Base-by-base conservation (phyloP, 2,888 invertebrate genomes). In the Tenodera sinensis region DNA sequence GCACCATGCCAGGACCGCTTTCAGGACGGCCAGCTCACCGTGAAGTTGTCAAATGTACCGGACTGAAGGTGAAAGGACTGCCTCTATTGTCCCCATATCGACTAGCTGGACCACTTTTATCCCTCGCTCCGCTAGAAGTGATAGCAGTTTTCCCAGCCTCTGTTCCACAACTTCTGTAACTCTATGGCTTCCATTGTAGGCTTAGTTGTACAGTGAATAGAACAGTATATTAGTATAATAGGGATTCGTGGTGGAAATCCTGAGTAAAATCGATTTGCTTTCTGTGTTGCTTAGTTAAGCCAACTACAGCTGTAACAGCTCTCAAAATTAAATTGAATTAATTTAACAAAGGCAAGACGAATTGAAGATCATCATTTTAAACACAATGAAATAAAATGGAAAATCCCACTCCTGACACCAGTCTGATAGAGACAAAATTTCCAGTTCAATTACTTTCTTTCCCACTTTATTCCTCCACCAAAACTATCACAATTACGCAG, bases 21-120 rank as follows among this genome's bases (percentile, higher is more conserved):
- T 86, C 86, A 86, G 86, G 28, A 9, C 30, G 30, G 81, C 86
- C 27, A 86, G 86, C 81, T 86, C 86, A 86, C 86, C 86, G 86
- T 86, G 71, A 86, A 81, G 86, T 28, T 71, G 86, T 71, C 54
- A 71, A 71, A 71, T 71, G 54, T 71, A 71, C 54, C 54, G 54
- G 54, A 71, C 20, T 15, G 54, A 71, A 71, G 54, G 54, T 71
- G 54, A 71, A 71, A 71, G 54, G 54, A 71, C 54, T 25, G 25
- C 20, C 54, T 71, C 54, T 20, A 71, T 71, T 71, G 54, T 71
- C 54, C 54, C 54, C 54, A 71, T 71, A 71, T 71, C 54, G 54
- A 25, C 54, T 71, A 15, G 15, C 54, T 20, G 54, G 25, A 71
- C 54, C 25, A 71, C 54, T 71, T 71, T 71, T 71, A 71, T 71